Conservation (phyloP, 2,888 invertebrate genomes). For the Lasius fuliginosus region DNA sequence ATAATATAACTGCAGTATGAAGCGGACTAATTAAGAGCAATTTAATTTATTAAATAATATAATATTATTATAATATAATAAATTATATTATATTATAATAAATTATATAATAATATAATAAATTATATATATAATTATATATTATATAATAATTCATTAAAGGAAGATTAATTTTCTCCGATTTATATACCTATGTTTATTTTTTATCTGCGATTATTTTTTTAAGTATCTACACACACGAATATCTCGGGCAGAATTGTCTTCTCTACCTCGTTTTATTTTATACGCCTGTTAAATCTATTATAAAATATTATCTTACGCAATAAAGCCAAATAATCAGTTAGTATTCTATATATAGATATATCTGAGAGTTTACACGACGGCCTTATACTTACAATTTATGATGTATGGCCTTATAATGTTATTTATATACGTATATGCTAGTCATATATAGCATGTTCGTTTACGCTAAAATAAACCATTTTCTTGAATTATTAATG, state of each 20-base stretch:
- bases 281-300: background rate
- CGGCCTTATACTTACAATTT: background rate
- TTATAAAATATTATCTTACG: background rate
- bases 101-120: background rate
- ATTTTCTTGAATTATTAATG: background rate
- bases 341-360: background rate
- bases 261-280: conserved; percentile 10
- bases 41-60: background rate
- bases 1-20: background rate
- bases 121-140: background rate
- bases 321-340: conserved; percentile 9
- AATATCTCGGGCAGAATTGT: background rate
- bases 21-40: background rate
- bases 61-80: background rate
- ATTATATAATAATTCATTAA: background rate
- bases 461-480: background rate
- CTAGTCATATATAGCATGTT: conserved; percentile 1
- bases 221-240: background rate
- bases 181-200: background rate
- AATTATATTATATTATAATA: background rate
- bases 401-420: background rate
- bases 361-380: background rate
- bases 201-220: background rate
- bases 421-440: conserved; percentile 13
- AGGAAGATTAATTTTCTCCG: background rate